A percentile compares a stretch with the other conserved stretches of the same genome.
Evolutionary conservation across 2,888 invertebrate genomes (phyloP).

Genomic region (Liodrosophila aerea): DNA sequence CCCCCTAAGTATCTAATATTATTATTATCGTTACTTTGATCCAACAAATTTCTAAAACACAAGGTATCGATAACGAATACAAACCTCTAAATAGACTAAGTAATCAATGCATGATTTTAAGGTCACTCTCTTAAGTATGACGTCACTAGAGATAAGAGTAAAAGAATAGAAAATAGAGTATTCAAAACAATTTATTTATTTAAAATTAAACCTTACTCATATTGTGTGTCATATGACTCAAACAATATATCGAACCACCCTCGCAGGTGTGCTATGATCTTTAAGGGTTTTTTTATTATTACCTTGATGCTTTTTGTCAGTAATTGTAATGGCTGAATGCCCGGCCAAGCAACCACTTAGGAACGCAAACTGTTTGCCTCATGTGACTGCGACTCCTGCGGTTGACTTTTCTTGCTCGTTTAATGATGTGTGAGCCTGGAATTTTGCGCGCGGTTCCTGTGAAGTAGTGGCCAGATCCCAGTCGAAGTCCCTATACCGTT

Average conservation of each 20-base stretch:
- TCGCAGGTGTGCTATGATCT: conserved; percentile 30
- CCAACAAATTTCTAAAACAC: too few species aligned
- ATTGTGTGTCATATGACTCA: too few species aligned
- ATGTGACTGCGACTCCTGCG: neutral
- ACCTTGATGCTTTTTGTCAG: conserved; percentile 75
- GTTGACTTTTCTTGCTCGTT: conserved; percentile 59
- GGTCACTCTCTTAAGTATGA: too few species aligned
- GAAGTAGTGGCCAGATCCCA: conserved; percentile 39
- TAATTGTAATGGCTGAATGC: conserved; percentile 72
- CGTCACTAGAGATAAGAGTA: too few species aligned
- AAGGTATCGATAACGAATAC: too few species aligned
- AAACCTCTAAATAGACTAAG: too few species aligned
- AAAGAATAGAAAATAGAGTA: too few species aligned
- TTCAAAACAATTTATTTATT: neutral
- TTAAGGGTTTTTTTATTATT: conserved; percentile 58
- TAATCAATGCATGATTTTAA: too few species aligned
- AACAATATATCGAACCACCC: conserved; percentile 20
- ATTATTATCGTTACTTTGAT: too few species aligned
- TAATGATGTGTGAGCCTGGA: conserved; percentile 77
- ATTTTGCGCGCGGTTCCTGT: conserved; percentile 74
- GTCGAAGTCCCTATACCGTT: conserved; percentile 8
- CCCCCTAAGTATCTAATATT: too few species aligned
- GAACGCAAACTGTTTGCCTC: conserved; percentile 27
- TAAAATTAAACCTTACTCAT: too few species aligned
- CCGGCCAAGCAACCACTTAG: conserved; percentile 52